Conservation (phyloP, 2,888 invertebrate genomes). For the Rotaria sp. region DNA sequence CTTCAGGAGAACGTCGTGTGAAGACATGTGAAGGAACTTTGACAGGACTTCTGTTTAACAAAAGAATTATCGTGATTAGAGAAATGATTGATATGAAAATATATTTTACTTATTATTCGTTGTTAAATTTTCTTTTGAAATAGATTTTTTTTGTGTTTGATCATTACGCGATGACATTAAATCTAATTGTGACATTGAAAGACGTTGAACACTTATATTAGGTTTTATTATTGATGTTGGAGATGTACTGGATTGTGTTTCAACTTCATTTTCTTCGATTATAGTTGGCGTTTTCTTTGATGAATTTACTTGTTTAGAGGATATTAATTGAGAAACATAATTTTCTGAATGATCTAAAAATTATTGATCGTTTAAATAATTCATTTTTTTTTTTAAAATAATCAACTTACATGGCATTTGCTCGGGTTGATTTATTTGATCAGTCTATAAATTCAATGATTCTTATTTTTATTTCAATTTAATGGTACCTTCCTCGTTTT, state of each 20-base stretch:
- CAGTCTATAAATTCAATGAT: too few species aligned
- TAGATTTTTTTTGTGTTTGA: constrained; percentile 62
- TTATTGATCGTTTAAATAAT: not conserved
- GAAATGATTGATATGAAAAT: not conserved
- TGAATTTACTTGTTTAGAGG: not conserved
- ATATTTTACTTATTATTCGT: not conserved
- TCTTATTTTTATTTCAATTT: too few species aligned
- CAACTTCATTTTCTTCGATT: not conserved
- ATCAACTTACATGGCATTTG: not conserved
- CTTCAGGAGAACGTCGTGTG: constrained; percentile 66
- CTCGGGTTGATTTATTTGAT: not conserved
- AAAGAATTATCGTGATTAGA: not conserved
- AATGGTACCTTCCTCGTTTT: too few species aligned
- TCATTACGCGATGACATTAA: constrained; percentile 48
- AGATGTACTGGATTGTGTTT: not conserved
- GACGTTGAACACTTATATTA: not conserved
- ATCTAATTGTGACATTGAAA: not conserved
- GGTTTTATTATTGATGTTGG: not conserved
- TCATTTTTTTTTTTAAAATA: not conserved
- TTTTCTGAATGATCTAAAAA: not conserved
- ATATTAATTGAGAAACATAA: not conserved
- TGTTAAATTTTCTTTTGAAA: not conserved
- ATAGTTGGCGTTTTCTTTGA: not conserved
- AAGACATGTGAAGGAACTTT: constrained; percentile 37
- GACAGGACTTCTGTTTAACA: not conserved